Base-by-base conservation (phyloP, 2,113 vertebrate species). In the Paradisaea rubra region DNA sequence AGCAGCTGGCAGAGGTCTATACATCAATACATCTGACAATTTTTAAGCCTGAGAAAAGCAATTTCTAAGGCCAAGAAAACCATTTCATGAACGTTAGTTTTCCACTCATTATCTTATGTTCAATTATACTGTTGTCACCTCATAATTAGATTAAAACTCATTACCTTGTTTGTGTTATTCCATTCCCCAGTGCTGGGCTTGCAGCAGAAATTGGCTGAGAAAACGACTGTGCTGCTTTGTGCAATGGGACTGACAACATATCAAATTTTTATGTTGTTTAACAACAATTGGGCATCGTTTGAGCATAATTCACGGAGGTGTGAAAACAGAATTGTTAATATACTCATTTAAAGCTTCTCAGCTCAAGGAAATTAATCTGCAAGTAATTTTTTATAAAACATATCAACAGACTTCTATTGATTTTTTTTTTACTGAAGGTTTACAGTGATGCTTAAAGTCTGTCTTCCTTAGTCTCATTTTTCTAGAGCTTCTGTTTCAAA, bases 131-230 rank as follows among this genome's bases (percentile, higher is more conserved):
- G 95, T 96, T 97, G 96, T 88, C 91, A 96, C 91, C 77, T 95
- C 74, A 88, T 95, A 96, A 97, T 97, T 96, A 97, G 95, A 88
- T 95, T 90, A 86, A 93, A 96, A 79, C 92, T 97, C 94, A 93
- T 96, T 95, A 93, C 89, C 69, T 94, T 97, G 91, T 86, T 95
- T 94, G 80, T 92, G 89, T 96, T 95, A 96, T 88, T 96, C 82
- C 73, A 87, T 80, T 96, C 95, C 91, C 96, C 42, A 60, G 94
- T 69, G 91, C 44, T 96, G 88, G 86, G 72, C 84, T 92, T 94
- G 88, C 64, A 95, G 92, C 86, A 97, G 80, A 96, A 96, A 95
- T 50, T 86, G 93, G 81, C 79, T 95, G 80, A 90, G 91, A 85
- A 94, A 96, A 95, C 1, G 65, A 95, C 93, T 91, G 82, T 33